Percentiles rank a stretch among this genome's conserved stretches.
phyloP scores from a whole-genome alignment of 2,797 vertebrate species.

The Eupleurogrammus muticus region DNA sequence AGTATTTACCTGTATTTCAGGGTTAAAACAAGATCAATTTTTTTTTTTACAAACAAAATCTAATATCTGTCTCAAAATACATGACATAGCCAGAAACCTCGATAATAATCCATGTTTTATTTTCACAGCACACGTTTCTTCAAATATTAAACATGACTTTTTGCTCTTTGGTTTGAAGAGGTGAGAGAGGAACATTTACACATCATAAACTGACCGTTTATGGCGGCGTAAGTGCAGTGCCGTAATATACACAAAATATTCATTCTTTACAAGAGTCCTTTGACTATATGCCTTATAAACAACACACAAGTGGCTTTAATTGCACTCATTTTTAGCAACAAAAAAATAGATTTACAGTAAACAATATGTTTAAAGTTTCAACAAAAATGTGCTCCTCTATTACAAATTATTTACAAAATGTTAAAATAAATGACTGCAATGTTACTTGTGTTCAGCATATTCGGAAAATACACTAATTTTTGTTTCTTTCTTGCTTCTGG shows the following conservation, averaged over 20 bases:
- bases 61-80: not conserved
- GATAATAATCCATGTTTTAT: conserved; percentile 4
- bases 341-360: too few species aligned
- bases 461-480: not conserved
- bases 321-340: not conserved
- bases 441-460: not conserved
- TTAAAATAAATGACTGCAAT: not conserved
- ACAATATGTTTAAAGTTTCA: not conserved
- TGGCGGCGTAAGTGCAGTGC: conserved; percentile 2
- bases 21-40: not conserved
- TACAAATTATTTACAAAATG: conserved; percentile 27
- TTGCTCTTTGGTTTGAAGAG: conserved; percentile 8
- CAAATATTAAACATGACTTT: conserved; percentile 13
- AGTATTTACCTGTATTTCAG: not conserved
- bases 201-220: conserved; percentile 1
- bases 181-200: conserved; percentile 4
- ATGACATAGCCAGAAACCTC: not conserved
- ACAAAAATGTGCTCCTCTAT: not conserved
- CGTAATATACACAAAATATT: not conserved
- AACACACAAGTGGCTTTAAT: conserved; percentile 2
- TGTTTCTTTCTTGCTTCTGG: not conserved
- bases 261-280: not conserved
- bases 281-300: not conserved
- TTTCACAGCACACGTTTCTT: conserved; percentile 7
- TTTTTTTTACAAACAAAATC: not conserved